phyloP scores from a whole-genome alignment of 2,797 vertebrate species.

The Ceyx erithaca region DNA sequence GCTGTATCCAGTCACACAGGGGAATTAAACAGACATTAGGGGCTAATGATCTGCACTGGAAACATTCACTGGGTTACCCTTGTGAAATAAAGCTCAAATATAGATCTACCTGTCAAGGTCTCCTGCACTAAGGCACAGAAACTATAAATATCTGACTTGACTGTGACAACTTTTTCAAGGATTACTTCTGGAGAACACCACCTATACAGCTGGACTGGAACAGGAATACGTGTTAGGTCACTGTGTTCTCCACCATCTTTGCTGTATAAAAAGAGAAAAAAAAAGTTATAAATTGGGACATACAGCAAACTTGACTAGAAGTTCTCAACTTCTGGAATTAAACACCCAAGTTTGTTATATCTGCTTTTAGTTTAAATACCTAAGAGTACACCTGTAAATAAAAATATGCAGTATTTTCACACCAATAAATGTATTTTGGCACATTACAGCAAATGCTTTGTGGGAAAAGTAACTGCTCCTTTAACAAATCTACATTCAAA shows the following conservation, averaged over 20 bases:
- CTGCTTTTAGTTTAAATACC: not conserved
- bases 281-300: not conserved
- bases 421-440: not conserved
- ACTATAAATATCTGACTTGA: conserved; percentile 79
- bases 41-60: not conserved
- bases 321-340: not conserved
- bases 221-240: conserved; percentile 71
- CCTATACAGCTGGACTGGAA: conserved; percentile 76
- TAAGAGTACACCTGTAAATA: not conserved
- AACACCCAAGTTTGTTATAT: not conserved
- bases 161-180: conserved; percentile 56
- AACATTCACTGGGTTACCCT: not conserved
- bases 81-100: not conserved
- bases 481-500: not conserved
- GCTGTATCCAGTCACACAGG: not conserved
- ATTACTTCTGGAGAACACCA: conserved; percentile 83
- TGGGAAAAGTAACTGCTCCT: not conserved
- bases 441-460: not conserved
- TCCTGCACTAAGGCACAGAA: conserved; percentile 81
- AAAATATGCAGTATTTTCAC: not conserved
- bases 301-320: fast-evolving
- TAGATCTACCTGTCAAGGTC: conserved; percentile 77
- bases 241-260: conserved; percentile 66
- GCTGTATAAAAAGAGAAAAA: conserved; percentile 53
- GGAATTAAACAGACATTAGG: not conserved